These are phyloP conservation scores for Olivierus martensii DNA, from an alignment of 1,140 invertebrate genomes.

Conservation along the genomic window DNA sequence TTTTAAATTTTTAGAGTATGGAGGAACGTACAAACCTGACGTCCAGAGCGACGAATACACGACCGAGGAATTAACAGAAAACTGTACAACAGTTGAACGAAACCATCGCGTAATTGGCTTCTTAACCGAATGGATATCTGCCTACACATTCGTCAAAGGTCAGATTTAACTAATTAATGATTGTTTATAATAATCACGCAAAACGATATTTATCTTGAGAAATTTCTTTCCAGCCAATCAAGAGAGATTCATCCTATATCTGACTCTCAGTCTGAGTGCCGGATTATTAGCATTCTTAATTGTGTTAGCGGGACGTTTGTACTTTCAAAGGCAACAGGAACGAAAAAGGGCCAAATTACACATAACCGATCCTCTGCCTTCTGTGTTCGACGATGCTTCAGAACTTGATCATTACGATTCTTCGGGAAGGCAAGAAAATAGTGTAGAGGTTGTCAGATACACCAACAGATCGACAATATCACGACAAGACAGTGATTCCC, in stretches of 20 bases:
- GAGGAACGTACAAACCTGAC: not conserved
- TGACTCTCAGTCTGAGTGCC: slow-evolving; percentile 50
- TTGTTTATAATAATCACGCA: no score
- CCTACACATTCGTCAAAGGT: slow-evolving; percentile 41
- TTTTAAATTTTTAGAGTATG: no score
- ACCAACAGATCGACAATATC: slow-evolving; percentile 20
- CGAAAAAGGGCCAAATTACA: slow-evolving; percentile 42
- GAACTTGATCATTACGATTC: slow-evolving; percentile 31
- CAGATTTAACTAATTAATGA: slow-evolving; percentile 26
- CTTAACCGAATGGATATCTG: slow-evolving; percentile 48
- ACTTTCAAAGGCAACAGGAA: slow-evolving; percentile 41
- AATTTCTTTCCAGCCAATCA: slow-evolving; percentile 46
- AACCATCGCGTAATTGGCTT: slow-evolving; percentile 31
- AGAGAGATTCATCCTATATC: slow-evolving; percentile 60
- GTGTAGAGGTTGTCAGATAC: slow-evolving; percentile 22
- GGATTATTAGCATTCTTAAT: slow-evolving; percentile 51
- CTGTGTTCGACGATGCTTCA: slow-evolving; percentile 41
- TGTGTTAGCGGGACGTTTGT: slow-evolving; percentile 49
- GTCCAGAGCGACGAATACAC: slow-evolving; percentile 13
- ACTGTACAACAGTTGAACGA: slow-evolving; percentile 11
- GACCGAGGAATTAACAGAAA: slow-evolving; percentile 3
- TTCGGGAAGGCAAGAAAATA: slow-evolving; percentile 13
- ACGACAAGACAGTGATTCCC: slow-evolving; percentile 27
- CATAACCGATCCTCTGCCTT: slow-evolving; percentile 44
- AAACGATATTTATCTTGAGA: no score